Base-by-base conservation (phyloP, 1,140 invertebrate species). In the Heliconius eleuchia region DNA sequence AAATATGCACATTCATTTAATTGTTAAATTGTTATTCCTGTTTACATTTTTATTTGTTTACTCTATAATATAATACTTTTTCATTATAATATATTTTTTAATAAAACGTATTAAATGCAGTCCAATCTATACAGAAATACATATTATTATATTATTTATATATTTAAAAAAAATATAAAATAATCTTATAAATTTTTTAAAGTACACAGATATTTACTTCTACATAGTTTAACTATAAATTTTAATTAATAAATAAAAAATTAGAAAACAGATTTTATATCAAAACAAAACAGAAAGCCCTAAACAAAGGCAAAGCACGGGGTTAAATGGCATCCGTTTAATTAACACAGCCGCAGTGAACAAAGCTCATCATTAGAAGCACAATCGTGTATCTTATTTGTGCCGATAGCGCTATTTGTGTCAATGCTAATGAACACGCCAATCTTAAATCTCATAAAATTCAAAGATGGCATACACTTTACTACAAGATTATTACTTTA, bases 391-490 rank as follows among this genome's bases (percentile, higher is more conserved):
- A 80, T 77, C 78, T 88, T 82, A 89, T 87, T 85, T 86, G 86
- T 85, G 85, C 81, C 85, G 85, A 87, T 86, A 84, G 83, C 80
- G 84, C 86, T 84, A 90, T 90, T 92, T 86, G 88, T 89, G 89
- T 88, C 86, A 86, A 88, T 91, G 88, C 86, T 90, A 92, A 91
- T 90, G 88, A 92, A 83, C 81, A 85, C 84, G 84, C 86, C 86
- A 87, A 88, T 88, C 87, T 86, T 74, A 77, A 78, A 82, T 90
- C 86, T 89, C 86, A 81, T 90, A 86, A 86, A 86, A 87, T 83
- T 86, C 70, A 52, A 37, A 77, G 79, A 77, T 72, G 71, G 71
- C 72, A 52, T 39, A 77, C 39, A 71, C 76, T 78, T 46, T 70
- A 52, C 72, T 71, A 76, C 66, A 55, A 73, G 74, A 60, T 80